Evolutionary conservation across 2,888 invertebrate species (phyloP).

Genomic region (Andrena bucephala): DNA sequence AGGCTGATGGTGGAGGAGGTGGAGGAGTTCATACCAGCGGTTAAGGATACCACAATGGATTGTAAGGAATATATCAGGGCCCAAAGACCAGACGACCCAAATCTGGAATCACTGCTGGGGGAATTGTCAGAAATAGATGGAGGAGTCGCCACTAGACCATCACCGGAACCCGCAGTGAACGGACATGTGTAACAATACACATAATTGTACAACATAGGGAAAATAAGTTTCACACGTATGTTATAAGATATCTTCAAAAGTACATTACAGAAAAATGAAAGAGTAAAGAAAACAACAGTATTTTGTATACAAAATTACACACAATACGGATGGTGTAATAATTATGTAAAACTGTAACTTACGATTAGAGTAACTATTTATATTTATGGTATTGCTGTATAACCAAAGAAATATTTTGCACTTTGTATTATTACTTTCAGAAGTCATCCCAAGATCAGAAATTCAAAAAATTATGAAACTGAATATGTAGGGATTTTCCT

Average conservation of each 20-base stretch:
- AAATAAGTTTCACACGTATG: not conserved
- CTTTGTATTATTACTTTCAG: not conserved
- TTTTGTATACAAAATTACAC: constrained; percentile 10
- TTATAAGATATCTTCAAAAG: not conserved
- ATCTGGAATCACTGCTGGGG: too few species aligned
- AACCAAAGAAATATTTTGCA: not conserved
- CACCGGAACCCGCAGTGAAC: too few species aligned
- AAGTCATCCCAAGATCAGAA: too few species aligned
- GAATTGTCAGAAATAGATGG: too few species aligned
- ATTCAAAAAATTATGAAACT: too few species aligned
- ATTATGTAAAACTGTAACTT: constrained; percentile 11
- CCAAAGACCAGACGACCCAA: too few species aligned
- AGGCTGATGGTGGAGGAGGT: too few species aligned
- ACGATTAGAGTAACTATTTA: not conserved
- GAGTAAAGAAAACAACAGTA: not conserved
- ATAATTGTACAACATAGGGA: not conserved
- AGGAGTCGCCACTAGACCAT: too few species aligned
- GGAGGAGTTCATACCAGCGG: too few species aligned
- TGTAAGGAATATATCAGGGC: too few species aligned
- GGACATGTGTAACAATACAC: not conserved
- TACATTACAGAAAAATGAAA: not conserved
- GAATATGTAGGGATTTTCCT: too few species aligned
- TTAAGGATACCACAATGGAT: too few species aligned
- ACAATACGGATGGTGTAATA: not conserved
- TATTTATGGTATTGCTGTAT: not conserved